Evolutionary conservation across 1,140 invertebrate species (phyloP), one percentile per base, ranked within the genome.

Genomic region (Harlomillsia oculata): DNA sequence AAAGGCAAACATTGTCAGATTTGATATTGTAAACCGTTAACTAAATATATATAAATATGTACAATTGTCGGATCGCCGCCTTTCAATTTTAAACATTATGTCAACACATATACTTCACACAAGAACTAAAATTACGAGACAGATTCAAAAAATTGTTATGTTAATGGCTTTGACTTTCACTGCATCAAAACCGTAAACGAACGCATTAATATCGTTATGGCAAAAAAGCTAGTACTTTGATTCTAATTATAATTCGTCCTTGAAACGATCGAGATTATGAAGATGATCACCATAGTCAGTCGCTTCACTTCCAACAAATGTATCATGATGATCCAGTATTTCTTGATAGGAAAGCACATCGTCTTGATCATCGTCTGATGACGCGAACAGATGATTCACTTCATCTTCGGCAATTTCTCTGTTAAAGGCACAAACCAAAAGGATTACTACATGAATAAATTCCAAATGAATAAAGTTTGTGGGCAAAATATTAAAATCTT

Each of bases 271-370:
- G 50, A 87, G 80, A 64, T 86, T 83, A 46, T 86, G 79, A 34
- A 94, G 76, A 71, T 93, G 87, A 68, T 91, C 82, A 3, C 90
- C 92, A 74, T 90, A 96, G 69, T 94, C 89, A n/a, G 91, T 94
- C 1, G 86, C 92, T 76, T 97, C 91, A 70, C 89, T 94, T 14
- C 93, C 92, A 14, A 97, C 91, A 75, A 97, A 98, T 36, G 84
- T 79, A 59, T 94, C 86, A 69, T 96, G 84, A 70, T 93, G 85
- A 16, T 83, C 78, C 0, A 96, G 69, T 45, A 98, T 82, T 77
- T 98, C 95, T 6, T 85, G 74, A 69, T 85, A 87, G 1, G 83
- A 83, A 11, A 98, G 75, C 57, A 82, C 69, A 56, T 83, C 81
- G 72, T 97, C 89, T 67, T 84, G 82, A 72, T 97, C 81, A 23